Evolutionary conservation across 2,888 invertebrate species (phyloP).

Genomic region (Abrostola triplasia): DNA sequence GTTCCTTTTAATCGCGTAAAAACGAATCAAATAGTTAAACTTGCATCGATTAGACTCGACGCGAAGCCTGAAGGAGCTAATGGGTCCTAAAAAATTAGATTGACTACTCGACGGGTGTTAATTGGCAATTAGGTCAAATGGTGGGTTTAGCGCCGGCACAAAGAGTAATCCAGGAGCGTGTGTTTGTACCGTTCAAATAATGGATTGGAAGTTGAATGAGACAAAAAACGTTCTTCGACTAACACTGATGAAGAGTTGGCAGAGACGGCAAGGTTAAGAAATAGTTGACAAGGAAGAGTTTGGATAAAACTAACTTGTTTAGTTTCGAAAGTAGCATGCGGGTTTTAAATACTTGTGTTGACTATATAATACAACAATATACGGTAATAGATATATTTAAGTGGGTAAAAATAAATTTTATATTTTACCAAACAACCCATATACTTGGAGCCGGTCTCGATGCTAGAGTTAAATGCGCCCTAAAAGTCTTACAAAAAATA

Average conservation of each 20-base stretch:
- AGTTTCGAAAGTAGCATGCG: too few relatives aligned
- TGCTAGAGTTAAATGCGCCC: too few relatives aligned
- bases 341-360: too few relatives aligned
- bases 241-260: neutral
- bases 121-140: slow-evolving; percentile 69
- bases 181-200: slow-evolving; percentile 12
- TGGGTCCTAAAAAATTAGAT: slow-evolving; percentile 64
- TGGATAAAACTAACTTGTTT: too few relatives aligned
- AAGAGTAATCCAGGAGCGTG: slow-evolving; percentile 32
- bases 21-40: slow-evolving; percentile 51
- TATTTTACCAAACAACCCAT: too few relatives aligned
- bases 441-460: too few relatives aligned
- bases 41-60: slow-evolving; percentile 51
- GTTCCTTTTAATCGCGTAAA: slow-evolving; percentile 22
- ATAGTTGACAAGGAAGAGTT: too few relatives aligned
- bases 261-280: too few relatives aligned
- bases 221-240: neutral
- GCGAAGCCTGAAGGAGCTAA: slow-evolving; percentile 51
- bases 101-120: slow-evolving; percentile 61
- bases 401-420: too few relatives aligned
- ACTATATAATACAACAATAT: too few relatives aligned
- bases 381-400: too few relatives aligned
- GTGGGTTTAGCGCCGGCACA: slow-evolving; percentile 31
- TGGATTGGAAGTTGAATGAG: neutral
- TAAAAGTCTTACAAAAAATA: too few relatives aligned